Evolutionary conservation across 2,113 vertebrate species (phyloP).

Genomic region (Capreolus pygargus): DNA sequence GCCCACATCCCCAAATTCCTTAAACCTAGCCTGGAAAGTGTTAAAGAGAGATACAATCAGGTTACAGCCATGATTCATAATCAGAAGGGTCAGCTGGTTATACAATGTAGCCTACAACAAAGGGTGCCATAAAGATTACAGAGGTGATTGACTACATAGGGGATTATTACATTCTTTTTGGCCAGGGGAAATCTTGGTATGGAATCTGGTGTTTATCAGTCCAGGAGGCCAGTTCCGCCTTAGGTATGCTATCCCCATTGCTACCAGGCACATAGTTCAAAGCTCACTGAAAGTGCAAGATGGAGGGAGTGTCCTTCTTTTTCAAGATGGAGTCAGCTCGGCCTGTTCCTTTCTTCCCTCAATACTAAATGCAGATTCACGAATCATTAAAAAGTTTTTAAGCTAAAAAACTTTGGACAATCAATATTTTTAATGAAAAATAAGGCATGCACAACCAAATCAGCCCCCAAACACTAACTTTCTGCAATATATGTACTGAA

Average conservation of each 20-base stretch:
- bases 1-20: background rate
- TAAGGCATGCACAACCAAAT: background rate
- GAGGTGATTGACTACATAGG: background rate
- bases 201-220: background rate
- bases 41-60: background rate
- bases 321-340: background rate
- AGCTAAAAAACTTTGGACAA: background rate
- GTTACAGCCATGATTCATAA: background rate
- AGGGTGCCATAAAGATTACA: background rate
- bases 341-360: background rate
- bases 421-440: background rate
- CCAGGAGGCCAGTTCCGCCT: background rate
- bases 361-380: background rate
- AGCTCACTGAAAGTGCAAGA: background rate
- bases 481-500: background rate
- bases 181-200: background rate
- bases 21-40: background rate
- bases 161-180: background rate
- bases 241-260: background rate
- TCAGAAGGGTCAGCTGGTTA: background rate
- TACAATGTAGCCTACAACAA: background rate
- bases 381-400: background rate
- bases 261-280: background rate
- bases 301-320: background rate
- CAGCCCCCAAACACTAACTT: background rate